These are phyloP conservation scores for Microtus ochrogaster DNA, from an alignment of 2,113 vertebrate genomes.

Conservation along the genomic window DNA sequence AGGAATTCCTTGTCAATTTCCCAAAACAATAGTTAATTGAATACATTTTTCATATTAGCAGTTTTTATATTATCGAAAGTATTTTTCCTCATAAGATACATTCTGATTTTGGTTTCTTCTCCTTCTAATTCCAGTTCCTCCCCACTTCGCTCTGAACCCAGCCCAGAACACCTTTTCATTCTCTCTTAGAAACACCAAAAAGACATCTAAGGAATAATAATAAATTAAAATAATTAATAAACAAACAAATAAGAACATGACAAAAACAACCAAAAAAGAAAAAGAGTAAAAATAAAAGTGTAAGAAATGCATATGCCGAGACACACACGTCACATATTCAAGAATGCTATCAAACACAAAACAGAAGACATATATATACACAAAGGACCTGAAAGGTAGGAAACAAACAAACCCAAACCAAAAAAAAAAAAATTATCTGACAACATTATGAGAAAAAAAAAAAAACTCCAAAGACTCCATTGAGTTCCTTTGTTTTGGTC, in stretches of 20 bases:
- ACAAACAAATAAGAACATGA: neutral
- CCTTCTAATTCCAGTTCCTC: neutral
- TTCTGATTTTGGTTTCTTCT: neutral
- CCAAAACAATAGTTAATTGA: neutral
- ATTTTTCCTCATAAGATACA: neutral
- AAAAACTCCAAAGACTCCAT: neutral
- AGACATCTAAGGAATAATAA: neutral
- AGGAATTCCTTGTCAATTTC: neutral
- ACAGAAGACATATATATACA: neutral
- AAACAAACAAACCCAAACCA: neutral
- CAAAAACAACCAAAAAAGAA: neutral
- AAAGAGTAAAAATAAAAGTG: neutral
- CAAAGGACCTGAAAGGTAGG: neutral
- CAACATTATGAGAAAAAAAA: neutral
- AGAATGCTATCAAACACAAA: neutral
- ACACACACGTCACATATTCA: neutral
- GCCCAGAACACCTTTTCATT: neutral
- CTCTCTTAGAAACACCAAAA: neutral
- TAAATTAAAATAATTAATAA: neutral
- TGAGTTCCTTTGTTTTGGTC: neutral
- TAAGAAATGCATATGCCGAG: neutral
- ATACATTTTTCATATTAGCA: neutral
- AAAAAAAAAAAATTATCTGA: neutral
- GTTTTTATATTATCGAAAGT: neutral
- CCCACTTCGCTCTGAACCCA: fast-evolving